A percentile compares a stretch with the other conserved stretches of the same genome.
Conservation (phyloP, 2,797 vertebrate species). For the Sebastes elongatus region DNA sequence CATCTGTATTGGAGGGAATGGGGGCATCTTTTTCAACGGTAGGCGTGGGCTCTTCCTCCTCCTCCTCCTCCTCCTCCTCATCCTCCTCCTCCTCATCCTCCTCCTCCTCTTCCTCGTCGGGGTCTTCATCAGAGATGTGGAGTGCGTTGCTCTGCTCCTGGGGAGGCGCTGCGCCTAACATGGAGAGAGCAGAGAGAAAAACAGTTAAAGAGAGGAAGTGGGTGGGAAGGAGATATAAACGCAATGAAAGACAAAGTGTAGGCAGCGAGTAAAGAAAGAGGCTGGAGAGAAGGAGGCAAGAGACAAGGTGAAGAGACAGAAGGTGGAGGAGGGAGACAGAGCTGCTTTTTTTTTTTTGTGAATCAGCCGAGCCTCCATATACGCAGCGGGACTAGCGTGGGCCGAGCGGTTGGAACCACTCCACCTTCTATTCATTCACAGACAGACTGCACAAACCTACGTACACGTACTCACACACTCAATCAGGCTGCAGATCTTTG, state of each 20-base stretch:
- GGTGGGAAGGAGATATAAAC: constrained; percentile 41
- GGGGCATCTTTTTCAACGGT: constrained; percentile 50
- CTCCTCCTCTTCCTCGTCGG: constrained; percentile 48
- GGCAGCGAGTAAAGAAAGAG: constrained; percentile 40
- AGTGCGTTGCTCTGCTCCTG: constrained; percentile 66
- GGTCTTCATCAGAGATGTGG: constrained; percentile 35
- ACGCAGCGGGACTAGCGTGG: constrained; percentile 57
- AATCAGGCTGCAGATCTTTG: background rate
- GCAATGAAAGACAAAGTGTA: constrained; percentile 43
- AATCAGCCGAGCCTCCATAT: constrained; percentile 52
- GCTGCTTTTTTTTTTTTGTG: constrained; percentile 39
- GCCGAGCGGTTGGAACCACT: constrained; percentile 62
- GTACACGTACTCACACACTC: constrained; percentile 10
- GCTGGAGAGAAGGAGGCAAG: constrained; percentile 17
- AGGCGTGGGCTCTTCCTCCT: constrained; percentile 56
- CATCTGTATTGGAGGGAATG: constrained; percentile 48
- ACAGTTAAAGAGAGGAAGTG: constrained; percentile 24
- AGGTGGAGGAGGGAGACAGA: constrained; percentile 59
- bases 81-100: background rate
- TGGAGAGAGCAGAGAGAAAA: constrained; percentile 10
- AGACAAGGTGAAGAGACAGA: constrained; percentile 38
- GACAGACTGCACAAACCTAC: constrained; percentile 33
- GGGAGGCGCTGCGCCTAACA: constrained; percentile 77
- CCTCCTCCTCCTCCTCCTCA: constrained; percentile 28
- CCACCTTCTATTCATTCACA: constrained; percentile 68